Base-by-base conservation (phyloP, 2,888 invertebrate genomes). In the Drosophila bunnanda region DNA sequence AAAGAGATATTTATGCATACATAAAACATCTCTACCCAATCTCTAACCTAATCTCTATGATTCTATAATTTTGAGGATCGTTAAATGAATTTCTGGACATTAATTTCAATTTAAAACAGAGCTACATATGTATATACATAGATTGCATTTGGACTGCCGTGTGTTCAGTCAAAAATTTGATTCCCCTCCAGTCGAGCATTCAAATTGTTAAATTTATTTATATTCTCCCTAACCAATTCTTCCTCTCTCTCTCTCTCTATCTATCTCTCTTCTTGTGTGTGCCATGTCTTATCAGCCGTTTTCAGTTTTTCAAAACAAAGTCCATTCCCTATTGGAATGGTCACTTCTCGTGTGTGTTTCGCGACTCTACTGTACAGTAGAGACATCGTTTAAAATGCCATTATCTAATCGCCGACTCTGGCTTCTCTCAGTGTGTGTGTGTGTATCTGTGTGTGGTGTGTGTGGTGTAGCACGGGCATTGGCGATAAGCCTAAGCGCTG, bases 371-470 rank as follows among this genome's bases (percentile, higher is more conserved):
- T 71, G 82, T 82, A 85, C 86, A 82, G 83, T 82, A 85, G 82
- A 82, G 83, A 85, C 82, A 85, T 77, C 75, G 68, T 82, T 82
- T 76, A 74, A 82, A 82, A 80, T 82, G 75, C 77, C 77, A 85
- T 82, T 82, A 82, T 82, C 82, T 82, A 85, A 82, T 82, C 82
- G 80, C 60, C 32, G 62, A 58, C 46, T 62, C 54, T 22, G 52
- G 22, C 22, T 32, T 28, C 4, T 25, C 25, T 4, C 17, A 38
- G 54, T 52, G 59, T 56, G 44, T 44, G 28, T 38, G 66, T 32
- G 66, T 32, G 48, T 25, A n/a, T n/a, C n/a, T n/a, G n/a, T n/a
- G n/a, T n/a, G n/a, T n/a, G n/a, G n/a, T n/a, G n/a, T n/a, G n/a
- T n/a, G n/a, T n/a, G 59, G 15, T 36, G 54, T 22, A 36, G 46